These are phyloP conservation scores for Scaptomyza graminum DNA, from an alignment of 1,140 invertebrate species.

Conservation along the genomic window DNA sequence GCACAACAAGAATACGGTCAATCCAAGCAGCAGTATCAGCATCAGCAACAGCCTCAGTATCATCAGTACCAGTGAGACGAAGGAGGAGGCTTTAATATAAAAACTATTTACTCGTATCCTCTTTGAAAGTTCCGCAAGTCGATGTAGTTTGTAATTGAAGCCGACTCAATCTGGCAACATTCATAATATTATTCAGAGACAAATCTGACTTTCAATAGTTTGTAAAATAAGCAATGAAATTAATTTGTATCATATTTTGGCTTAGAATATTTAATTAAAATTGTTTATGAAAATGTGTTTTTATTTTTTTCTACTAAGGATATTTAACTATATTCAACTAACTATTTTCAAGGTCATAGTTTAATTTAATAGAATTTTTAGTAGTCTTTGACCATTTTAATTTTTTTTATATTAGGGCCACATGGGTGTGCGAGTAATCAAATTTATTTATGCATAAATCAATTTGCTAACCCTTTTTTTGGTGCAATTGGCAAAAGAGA, in stretches of 20 bases:
- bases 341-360: not conserved
- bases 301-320: not conserved
- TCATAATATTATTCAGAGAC: conserved; percentile 57
- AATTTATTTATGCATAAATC: conserved; percentile 65
- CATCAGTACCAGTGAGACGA: conserved; percentile 75
- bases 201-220: conserved; percentile 55
- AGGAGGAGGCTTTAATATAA: not conserved
- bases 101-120: conserved; percentile 10
- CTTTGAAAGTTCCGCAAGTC: conserved; percentile 74
- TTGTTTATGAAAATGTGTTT: conserved; percentile 30
- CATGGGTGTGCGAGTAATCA: conserved; percentile 40
- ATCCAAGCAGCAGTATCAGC: conserved; percentile 75
- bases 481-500: conserved; percentile 41
- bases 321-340: too few relatives aligned
- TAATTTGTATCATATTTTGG: conserved; percentile 43
- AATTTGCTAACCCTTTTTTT: conserved; percentile 43
- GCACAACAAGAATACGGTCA: conserved; percentile 67
- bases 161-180: conserved; percentile 38
- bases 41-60: conserved; percentile 70
- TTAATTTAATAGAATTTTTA: too few relatives aligned
- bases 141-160: conserved; percentile 65
- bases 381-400: conserved; percentile 2
- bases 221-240: conserved; percentile 17
- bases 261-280: conserved; percentile 75
- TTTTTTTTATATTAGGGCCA: not conserved